phyloP scores from a whole-genome alignment of 2,797 vertebrate genomes.

The Dipus sagitta region DNA sequence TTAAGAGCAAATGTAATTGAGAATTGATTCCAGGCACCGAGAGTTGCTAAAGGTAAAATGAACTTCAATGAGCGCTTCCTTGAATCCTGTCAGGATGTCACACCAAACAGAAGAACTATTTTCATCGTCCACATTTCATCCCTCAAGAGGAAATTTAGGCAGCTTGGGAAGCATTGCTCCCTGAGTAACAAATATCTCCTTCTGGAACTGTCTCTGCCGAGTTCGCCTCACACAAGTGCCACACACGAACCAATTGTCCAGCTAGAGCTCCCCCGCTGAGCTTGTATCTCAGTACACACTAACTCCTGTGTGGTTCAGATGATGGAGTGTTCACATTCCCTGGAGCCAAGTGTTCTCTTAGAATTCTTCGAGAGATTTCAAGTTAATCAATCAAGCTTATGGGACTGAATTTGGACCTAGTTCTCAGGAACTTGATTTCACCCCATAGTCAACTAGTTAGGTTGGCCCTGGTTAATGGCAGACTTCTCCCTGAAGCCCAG shows the following conservation, averaged over 20 bases:
- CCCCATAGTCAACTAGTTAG: not conserved
- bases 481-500: not conserved
- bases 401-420: not conserved
- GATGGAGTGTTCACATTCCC: not conserved
- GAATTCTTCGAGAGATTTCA: not conserved
- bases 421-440: not conserved
- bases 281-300: not conserved
- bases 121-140: not conserved
- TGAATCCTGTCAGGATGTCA: not conserved
- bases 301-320: not conserved
- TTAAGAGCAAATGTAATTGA: not conserved
- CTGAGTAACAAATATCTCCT: not conserved
- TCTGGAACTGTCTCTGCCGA: not conserved
- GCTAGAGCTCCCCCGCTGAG: too few species aligned
- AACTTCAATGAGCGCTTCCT: not conserved
- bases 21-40: not conserved
- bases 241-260: too few species aligned
- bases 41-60: not conserved
- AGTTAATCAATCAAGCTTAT: not conserved
- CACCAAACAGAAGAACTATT: not conserved
- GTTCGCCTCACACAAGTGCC: not conserved
- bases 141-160: not conserved
- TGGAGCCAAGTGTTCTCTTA: not conserved
- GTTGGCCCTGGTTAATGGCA: not conserved
- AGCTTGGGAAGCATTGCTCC: not conserved